Evolutionary conservation across 2,888 invertebrate species (phyloP).

Genomic region (Eupithecia centaureata): DNA sequence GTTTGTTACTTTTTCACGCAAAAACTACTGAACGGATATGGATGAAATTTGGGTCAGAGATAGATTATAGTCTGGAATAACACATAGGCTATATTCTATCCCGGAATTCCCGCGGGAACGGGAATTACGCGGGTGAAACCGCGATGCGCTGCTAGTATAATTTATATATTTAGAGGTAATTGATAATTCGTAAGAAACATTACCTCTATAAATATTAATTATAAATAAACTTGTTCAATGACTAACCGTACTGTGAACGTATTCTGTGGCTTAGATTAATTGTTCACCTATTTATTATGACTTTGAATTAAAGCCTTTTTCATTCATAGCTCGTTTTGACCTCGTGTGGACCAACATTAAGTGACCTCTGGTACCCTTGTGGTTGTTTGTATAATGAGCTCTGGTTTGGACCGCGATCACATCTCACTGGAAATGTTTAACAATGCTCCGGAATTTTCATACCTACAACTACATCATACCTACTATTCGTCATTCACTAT

Average conservation of each 20-base stretch:
- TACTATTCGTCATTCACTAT: neutral
- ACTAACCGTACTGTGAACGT: neutral
- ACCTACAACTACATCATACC: neutral
- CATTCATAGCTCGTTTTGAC: neutral
- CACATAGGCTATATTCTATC: too few relatives aligned
- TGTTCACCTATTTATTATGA: neutral
- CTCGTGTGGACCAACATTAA: neutral
- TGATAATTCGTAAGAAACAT: too few relatives aligned
- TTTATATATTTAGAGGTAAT: too few relatives aligned
- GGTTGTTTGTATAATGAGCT: neutral
- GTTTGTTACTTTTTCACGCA: too few relatives aligned
- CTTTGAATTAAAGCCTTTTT: neutral
- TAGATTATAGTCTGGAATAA: too few relatives aligned
- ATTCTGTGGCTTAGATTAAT: neutral
- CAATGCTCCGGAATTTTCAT: neutral
- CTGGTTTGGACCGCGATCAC: neutral
- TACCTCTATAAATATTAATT: neutral
- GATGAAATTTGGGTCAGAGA: too few relatives aligned
- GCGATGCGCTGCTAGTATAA: too few relatives aligned
- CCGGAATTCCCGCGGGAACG: too few relatives aligned
- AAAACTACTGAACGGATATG: too few relatives aligned
- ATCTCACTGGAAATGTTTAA: neutral
- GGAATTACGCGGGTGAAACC: too few relatives aligned
- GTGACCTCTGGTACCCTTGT: constrained; percentile 3
- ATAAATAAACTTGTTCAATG: neutral